Evolutionary conservation across 2,888 invertebrate genomes (phyloP).

Genomic region (Pilophorus perplexus): DNA sequence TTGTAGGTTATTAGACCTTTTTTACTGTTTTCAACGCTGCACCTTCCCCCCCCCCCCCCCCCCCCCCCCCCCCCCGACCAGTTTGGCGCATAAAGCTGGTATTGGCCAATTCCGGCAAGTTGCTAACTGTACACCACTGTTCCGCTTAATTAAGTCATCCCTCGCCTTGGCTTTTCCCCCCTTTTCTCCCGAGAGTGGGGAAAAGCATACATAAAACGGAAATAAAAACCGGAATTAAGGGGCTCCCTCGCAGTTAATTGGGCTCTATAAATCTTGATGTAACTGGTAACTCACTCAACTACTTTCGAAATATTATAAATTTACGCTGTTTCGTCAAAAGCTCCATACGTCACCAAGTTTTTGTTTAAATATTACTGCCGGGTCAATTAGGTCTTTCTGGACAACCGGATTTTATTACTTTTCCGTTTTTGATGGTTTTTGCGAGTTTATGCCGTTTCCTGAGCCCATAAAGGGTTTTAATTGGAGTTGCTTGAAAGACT

Average conservation of each 20-base stretch:
- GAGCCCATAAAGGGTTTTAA: constrained; percentile 29
- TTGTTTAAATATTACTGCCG: constrained; percentile 29
- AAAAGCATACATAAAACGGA: constrained; percentile 27
- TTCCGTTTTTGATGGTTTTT: constrained; percentile 33
- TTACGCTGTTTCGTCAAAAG: not conserved
- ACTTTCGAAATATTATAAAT: constrained; percentile 38
- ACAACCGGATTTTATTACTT: constrained; percentile 23
- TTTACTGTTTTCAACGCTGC: constrained; percentile 38
- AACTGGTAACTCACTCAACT: constrained; percentile 34
- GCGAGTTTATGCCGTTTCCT: constrained; percentile 18
- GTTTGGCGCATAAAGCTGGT: constrained; percentile 40
- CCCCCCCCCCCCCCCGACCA: not conserved
- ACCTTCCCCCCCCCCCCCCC: not conserved
- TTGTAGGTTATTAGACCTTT: constrained; percentile 41
- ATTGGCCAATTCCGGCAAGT: constrained; percentile 42
- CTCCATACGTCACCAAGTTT: constrained; percentile 23
- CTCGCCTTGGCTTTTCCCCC: constrained; percentile 31
- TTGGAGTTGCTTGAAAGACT: constrained; percentile 19
- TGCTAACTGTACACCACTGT: constrained; percentile 39
- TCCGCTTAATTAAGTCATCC: constrained; percentile 40
- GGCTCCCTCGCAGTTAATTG: constrained; percentile 30
- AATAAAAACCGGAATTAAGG: constrained; percentile 42
- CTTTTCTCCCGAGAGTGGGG: constrained; percentile 7
- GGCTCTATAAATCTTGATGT: constrained; percentile 33
- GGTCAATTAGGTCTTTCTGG: constrained; percentile 24